A percentile compares a stretch with the other conserved stretches of the same genome.
These are phyloP conservation scores for Pissodes strobi DNA, from an alignment of 1,140 invertebrate species.

Conservation along the genomic window DNA sequence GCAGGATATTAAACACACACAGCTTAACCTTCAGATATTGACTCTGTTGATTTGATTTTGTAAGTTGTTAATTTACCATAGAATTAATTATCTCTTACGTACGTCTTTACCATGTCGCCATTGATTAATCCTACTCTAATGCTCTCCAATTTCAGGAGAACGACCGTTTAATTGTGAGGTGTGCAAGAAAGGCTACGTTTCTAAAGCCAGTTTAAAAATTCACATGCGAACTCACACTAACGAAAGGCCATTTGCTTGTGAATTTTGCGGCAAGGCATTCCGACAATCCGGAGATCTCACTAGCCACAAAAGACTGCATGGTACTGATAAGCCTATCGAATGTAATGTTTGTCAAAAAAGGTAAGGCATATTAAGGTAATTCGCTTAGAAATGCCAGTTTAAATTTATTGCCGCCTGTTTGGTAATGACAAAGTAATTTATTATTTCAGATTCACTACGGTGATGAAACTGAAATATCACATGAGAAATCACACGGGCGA, in stretches of 20 bases:
- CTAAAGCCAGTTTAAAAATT: no score
- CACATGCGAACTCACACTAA: constrained; percentile 66
- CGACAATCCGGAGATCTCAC: constrained; percentile 54
- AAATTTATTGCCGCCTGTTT: no score
- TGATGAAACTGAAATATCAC: constrained; percentile 62
- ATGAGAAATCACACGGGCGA: constrained; percentile 67
- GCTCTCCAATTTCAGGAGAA: constrained; percentile 52
- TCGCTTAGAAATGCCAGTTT: no score
- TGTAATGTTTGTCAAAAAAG: constrained; percentile 53
- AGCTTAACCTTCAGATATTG: no score
- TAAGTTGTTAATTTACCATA: no score
- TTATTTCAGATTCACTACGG: constrained; percentile 52
- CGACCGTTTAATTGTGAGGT: constrained; percentile 55
- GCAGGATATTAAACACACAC: no score
- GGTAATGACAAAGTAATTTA: no score
- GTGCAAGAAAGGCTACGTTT: constrained; percentile 56
- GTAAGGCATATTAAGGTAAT: no score
- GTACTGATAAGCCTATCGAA: constrained; percentile 56
- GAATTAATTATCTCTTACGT: no score
- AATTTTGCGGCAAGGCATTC: constrained; percentile 58
- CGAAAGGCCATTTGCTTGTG: constrained; percentile 61
- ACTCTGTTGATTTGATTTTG: no score
- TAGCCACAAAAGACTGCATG: constrained; percentile 54
- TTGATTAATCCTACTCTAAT: no score
- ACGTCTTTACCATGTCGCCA: no score